phyloP scores from a whole-genome alignment of 2,888 invertebrate species.

The Calephelis perditalis region DNA sequence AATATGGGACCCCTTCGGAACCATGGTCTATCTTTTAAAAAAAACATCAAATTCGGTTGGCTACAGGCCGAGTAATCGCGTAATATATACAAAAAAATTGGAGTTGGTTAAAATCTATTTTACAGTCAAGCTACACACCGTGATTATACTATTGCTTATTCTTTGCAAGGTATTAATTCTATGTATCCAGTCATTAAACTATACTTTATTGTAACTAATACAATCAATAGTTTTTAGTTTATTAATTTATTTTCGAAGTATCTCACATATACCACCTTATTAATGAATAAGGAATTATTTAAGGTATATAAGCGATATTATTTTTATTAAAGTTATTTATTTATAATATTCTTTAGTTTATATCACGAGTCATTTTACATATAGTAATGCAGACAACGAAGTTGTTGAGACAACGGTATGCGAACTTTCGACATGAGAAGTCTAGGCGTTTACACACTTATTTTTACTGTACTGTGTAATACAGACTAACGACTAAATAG shows the following conservation, averaged over 20 bases:
- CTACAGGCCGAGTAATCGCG: too few relatives aligned
- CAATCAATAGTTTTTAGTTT: constrained; percentile 2
- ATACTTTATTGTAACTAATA: constrained; percentile 11
- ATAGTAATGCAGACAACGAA: background rate
- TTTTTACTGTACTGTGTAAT: too few relatives aligned
- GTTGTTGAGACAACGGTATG: constrained; percentile 4
- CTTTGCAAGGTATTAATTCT: constrained; percentile 4
- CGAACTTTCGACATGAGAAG: constrained; percentile 17
- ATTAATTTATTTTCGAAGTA: constrained; percentile 29
- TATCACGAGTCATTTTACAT: constrained; percentile 16
- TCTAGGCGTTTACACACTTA: too few relatives aligned
- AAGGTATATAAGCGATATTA: constrained; percentile 49
- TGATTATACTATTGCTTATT: background rate
- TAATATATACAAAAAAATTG: too few relatives aligned
- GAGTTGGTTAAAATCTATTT: too few relatives aligned
- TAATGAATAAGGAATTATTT: constrained; percentile 61
- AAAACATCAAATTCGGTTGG: too few relatives aligned
- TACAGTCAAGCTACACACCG: too few relatives aligned
- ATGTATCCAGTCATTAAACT: constrained; percentile 10
- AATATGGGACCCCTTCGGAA: too few relatives aligned
- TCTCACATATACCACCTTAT: constrained; percentile 72
- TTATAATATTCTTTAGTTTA: constrained; percentile 39
- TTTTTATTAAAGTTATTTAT: constrained; percentile 68
- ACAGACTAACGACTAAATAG: too few relatives aligned
- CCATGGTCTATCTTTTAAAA: too few relatives aligned